These are phyloP conservation scores for Melieria crassipennis DNA, from an alignment of 2,888 invertebrate species.

Conservation along the genomic window DNA sequence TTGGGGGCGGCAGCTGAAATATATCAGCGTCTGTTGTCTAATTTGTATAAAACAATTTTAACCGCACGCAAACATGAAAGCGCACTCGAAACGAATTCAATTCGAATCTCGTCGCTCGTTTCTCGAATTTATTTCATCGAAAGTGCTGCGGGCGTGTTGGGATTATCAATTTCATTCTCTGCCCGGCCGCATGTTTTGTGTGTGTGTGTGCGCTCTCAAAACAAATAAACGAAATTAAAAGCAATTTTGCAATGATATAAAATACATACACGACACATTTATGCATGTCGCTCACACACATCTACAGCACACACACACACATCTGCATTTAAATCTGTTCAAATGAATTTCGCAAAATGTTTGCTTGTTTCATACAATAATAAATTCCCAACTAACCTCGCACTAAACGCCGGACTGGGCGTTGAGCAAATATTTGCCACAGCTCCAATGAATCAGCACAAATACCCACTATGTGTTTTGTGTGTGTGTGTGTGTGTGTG, in stretches of 20 bases:
- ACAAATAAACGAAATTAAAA: conserved; percentile 33
- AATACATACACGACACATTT: conserved; percentile 10
- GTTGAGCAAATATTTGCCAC: no score
- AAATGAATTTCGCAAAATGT: no score
- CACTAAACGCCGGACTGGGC: no score
- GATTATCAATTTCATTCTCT: conserved; percentile 29
- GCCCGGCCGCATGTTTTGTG: neutral
- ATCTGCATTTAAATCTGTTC: neutral
- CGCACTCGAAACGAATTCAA: neutral
- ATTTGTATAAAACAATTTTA: conserved; percentile 35
- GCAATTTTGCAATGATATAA: conserved; percentile 29
- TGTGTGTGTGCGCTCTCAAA: conserved; percentile 22
- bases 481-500: no score
- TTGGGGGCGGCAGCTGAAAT: neutral
- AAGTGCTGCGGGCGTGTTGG: conserved; percentile 29
- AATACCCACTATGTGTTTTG: no score
- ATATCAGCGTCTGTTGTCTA: conserved; percentile 14
- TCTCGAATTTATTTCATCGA: conserved; percentile 25
- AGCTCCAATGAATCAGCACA: no score
- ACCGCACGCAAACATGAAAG: conserved; percentile 31
- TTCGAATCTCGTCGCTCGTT: no score
- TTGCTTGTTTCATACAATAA: no score
- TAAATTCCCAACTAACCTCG: no score
- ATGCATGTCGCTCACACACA: neutral
- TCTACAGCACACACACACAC: neutral